Evolutionary conservation across 2,888 invertebrate genomes (phyloP).

Genomic region (Philhelius pedissequus): DNA sequence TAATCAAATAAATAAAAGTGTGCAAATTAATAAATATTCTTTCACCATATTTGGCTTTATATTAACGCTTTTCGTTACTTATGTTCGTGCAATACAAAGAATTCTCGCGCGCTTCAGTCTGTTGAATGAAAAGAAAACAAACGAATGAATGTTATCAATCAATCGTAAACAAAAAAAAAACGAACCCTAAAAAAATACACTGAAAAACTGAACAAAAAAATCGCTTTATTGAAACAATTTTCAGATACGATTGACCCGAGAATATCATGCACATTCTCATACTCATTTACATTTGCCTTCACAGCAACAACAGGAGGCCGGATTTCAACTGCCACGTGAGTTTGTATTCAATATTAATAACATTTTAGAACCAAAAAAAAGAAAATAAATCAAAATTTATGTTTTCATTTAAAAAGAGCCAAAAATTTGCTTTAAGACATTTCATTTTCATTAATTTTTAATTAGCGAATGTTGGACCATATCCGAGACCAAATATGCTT

Average conservation of each 20-base stretch:
- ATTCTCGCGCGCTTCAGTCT: slow-evolving; percentile 57
- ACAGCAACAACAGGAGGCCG: slow-evolving; percentile 85
- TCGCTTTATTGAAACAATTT: slow-evolving; percentile 77
- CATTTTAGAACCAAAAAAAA: slow-evolving; percentile 21
- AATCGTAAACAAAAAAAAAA: slow-evolving; percentile 34
- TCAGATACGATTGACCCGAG: slow-evolving; percentile 95
- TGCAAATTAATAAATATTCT: slow-evolving; percentile 48
- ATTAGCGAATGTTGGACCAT: slow-evolving; percentile 79
- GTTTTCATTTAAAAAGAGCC: not conserved
- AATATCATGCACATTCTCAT: slow-evolving; percentile 95
- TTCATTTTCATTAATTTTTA: slow-evolving; percentile 12
- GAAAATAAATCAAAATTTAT: slow-evolving; percentile 19
- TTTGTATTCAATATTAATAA: slow-evolving; percentile 77
- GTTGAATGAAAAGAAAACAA: slow-evolving; percentile 56
- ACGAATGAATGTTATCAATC: slow-evolving; percentile 28
- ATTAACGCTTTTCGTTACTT: slow-evolving; percentile 54
- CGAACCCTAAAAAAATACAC: slow-evolving; percentile 56
- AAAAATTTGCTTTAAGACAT: not conserved
- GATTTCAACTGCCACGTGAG: slow-evolving; percentile 82
- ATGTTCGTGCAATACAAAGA: slow-evolving; percentile 23
- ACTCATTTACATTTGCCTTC: slow-evolving; percentile 95
- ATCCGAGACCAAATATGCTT: slow-evolving; percentile 80
- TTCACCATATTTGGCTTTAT: slow-evolving; percentile 47
- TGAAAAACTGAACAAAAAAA: slow-evolving; percentile 71
- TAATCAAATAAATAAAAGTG: slow-evolving; percentile 24